phyloP scores from a whole-genome alignment of 1,140 invertebrate genomes.

The Drosophila repleta region DNA sequence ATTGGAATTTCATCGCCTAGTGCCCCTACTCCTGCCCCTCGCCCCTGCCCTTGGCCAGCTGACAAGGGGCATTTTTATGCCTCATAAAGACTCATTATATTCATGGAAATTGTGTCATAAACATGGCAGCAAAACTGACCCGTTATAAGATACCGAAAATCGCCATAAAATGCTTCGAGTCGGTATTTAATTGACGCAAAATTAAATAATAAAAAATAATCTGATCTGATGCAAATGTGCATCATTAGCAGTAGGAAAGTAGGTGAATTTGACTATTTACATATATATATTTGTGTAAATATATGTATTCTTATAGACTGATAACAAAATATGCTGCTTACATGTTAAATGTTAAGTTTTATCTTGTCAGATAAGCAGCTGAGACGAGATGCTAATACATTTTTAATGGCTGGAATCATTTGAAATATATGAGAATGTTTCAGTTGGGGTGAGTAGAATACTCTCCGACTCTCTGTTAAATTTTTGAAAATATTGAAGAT shows the following conservation, averaged over 20 bases:
- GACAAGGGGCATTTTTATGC: constrained; percentile 18
- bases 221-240: background rate
- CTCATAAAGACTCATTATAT: constrained; percentile 43
- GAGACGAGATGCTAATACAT: too few relatives aligned
- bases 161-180: constrained; percentile 12
- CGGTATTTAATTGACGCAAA: constrained; percentile 15
- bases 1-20: constrained; percentile 28
- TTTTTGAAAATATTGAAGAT: too few relatives aligned
- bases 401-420: too few relatives aligned
- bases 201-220: constrained; percentile 9
- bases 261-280: background rate
- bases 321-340: too few relatives aligned
- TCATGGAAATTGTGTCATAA: constrained; percentile 22
- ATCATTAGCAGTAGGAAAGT: background rate
- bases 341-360: too few relatives aligned
- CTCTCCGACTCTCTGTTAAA: too few relatives aligned
- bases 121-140: constrained; percentile 11
- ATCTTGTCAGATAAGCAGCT: too few relatives aligned
- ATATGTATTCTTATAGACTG: too few relatives aligned
- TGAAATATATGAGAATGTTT: too few relatives aligned
- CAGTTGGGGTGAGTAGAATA: too few relatives aligned
- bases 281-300: background rate
- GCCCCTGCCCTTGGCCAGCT: background rate
- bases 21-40: constrained; percentile 3
- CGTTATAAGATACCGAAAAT: constrained; percentile 15